Evolutionary conservation across 2,113 vertebrate species (phyloP), one percentile per base, ranked within the genome.

Genomic region (Pterocles gutturalis): DNA sequence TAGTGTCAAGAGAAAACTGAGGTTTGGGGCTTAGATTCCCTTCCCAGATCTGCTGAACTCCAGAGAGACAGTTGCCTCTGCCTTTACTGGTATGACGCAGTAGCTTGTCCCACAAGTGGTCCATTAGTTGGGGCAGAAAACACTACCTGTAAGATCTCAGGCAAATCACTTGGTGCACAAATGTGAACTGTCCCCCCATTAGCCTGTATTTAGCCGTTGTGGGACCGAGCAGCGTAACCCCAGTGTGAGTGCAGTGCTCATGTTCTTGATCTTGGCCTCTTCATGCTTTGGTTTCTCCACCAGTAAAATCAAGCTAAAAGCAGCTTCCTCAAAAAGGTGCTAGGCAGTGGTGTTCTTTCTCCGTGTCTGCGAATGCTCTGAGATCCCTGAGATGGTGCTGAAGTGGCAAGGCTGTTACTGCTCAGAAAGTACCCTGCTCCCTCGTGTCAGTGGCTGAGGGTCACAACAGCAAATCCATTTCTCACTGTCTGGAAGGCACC

Each of bases 171-270:
- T 11, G 17, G 20, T 38, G 77, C n/a, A 10, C 48, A 8, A 7
- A 8, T 20, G 15, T 17, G 51, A 53, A 24, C 45, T 41, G 41
- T 31, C 9, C 0, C 46, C 55, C 65, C 22, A 9, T n/a, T 17
- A 33, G 33, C 13, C 48, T 8, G 33, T 49, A 6, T 31, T 49
- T 20, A 26, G 34, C 48, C 14, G 7, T 2, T 24, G 60, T 15
- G 60, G 60, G 65, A 45, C 29, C 1, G 2, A 22, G 65, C 9
- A 43, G 19, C 46, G 3, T 9, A 31, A 19, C 45, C 43, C 29
- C 53, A 5, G 26, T 1, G 4, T 25, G 53, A 38, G 33, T 4
- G 17, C 54, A 22, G 48, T 2, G 2, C 29, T 62, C 19, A 0
- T 4, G 8, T 26, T 49, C 60, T 51, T 7, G 1, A 31, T 36